phyloP scores from a whole-genome alignment of 2,888 invertebrate genomes.

The Drosophila longiperda region DNA sequence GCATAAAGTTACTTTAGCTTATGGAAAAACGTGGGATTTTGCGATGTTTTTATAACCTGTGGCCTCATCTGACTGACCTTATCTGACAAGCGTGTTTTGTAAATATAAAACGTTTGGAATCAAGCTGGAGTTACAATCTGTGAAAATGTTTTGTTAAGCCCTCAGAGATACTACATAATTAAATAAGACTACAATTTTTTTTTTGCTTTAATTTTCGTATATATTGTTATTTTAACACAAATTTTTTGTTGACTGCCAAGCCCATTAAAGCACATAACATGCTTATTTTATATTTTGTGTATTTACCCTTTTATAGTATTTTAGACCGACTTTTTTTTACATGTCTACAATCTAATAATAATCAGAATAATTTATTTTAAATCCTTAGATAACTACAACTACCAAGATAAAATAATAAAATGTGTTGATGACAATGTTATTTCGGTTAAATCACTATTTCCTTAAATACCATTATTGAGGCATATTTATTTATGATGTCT shows the following conservation, averaged over 20 bases:
- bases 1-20: not conserved
- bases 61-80: not conserved
- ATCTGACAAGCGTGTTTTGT: not conserved
- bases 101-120: not conserved
- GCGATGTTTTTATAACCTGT: slow-evolving; percentile 14
- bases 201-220: not conserved
- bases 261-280: not conserved
- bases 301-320: not conserved
- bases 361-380: not conserved
- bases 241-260: not conserved
- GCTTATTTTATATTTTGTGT: not conserved
- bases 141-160: not conserved
- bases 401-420: not conserved
- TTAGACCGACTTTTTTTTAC: not conserved
- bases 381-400: not conserved
- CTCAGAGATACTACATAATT: not conserved
- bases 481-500: not conserved
- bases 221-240: not conserved
- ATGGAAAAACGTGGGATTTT: slow-evolving; percentile 13
- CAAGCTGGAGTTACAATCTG: not conserved
- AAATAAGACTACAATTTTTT: not conserved
- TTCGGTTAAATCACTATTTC: not conserved
- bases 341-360: not conserved
- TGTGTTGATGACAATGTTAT: not conserved
- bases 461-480: not conserved